These are phyloP conservation scores for Hymenochirus boettgeri DNA, from an alignment of 2,113 vertebrate species.

Conservation along the genomic window DNA sequence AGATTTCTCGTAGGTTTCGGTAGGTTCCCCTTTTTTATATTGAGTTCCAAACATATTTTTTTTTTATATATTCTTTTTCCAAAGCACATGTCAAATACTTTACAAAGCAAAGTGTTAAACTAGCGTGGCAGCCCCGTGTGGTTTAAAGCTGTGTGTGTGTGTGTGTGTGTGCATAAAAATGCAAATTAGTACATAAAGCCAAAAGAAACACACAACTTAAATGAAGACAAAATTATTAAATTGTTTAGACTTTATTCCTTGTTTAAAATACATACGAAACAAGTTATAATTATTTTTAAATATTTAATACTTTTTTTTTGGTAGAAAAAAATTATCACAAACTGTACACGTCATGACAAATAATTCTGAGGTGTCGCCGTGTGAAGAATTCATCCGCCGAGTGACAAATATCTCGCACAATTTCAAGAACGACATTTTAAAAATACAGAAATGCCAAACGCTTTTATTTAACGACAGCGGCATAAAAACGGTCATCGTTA, in stretches of 20 bases:
- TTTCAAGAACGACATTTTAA: constrained; percentile 67
- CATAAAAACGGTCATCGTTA: constrained; percentile 63
- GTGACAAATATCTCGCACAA: constrained; percentile 67
- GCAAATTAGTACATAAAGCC: too few species aligned
- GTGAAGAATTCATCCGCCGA: constrained; percentile 62
- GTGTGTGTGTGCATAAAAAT: too few species aligned
- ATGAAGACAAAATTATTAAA: constrained; percentile 41
- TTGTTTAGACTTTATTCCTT: constrained; percentile 72
- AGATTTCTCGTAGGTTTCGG: too few species aligned
- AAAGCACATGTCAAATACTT: too few species aligned
- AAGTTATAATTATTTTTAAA: constrained; percentile 83
- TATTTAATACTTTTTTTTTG: constrained; percentile 63
- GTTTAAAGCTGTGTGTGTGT: too few species aligned
- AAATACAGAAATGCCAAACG: constrained; percentile 68
- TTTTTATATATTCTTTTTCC: too few species aligned
- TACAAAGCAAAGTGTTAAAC: too few species aligned
- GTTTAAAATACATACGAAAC: constrained; percentile 97
- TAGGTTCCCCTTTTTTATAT: too few species aligned
- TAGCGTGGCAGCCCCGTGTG: too few species aligned
- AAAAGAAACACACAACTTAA: too few species aligned
- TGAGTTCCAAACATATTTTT: too few species aligned
- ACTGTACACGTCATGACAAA: constrained; percentile 85
- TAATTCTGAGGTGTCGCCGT: constrained; percentile 71
- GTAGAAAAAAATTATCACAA: constrained; percentile 97
- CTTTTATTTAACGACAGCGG: constrained; percentile 61